Conservation (phyloP, 2,113 vertebrate genomes). For the Chrysochloris asiatica region DNA sequence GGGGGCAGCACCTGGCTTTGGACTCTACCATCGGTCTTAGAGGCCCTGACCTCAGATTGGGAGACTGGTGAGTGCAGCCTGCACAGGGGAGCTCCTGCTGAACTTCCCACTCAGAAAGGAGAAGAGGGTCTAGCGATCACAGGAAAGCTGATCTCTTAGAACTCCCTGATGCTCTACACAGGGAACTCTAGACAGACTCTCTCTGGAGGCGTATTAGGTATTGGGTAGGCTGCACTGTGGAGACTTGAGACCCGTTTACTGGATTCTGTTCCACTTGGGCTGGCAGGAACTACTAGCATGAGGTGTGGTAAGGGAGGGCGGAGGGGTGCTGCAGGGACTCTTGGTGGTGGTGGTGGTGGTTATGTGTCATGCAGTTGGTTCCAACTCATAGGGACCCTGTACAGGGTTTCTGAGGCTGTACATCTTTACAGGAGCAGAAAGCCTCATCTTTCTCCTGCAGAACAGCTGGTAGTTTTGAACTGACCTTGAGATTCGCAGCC, state of each 20-base stretch:
- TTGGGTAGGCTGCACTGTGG: background rate
- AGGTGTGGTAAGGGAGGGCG: no score
- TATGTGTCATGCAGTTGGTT: no score
- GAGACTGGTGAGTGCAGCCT: constrained; percentile 30
- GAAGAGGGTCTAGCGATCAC: background rate
- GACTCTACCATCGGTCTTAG: background rate
- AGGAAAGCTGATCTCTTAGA: background rate
- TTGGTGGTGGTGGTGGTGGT: no score
- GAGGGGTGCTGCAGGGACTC: no score
- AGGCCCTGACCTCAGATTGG: background rate
- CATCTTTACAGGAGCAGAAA: no score
- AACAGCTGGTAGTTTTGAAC: no score
- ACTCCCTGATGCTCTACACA: background rate
- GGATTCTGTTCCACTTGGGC: background rate
- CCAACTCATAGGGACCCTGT: no score
- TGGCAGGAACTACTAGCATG: background rate
- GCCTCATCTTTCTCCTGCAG: no score
- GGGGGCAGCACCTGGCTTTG: background rate
- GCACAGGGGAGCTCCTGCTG: background rate
- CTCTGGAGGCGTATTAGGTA: no score
- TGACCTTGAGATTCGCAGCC: no score
- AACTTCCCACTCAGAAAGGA: background rate
- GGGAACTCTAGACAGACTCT: background rate
- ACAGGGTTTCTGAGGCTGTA: no score
- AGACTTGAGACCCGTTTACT: background rate